Conservation (phyloP, 2,888 invertebrate species). For the Morpho helenor region DNA sequence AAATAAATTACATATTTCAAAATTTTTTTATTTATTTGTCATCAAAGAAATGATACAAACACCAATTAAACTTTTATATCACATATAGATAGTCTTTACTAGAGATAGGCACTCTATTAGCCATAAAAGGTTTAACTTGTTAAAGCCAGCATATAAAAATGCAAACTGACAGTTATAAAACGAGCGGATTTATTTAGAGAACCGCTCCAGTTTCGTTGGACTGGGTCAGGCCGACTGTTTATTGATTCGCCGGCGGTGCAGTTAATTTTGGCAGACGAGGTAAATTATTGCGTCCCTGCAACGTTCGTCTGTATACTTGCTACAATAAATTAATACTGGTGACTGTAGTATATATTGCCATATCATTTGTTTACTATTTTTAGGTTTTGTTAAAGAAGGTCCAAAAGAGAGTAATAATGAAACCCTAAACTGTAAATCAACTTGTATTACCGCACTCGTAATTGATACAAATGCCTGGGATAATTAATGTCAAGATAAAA, state of each 20-base stretch:
- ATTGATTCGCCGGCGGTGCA: slow-evolving; percentile 66
- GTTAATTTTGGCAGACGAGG: slow-evolving; percentile 68
- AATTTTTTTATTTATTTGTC: too few species aligned
- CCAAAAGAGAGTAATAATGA: too few species aligned
- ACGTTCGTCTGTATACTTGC: neutral
- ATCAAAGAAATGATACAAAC: too few species aligned
- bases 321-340: slow-evolving; percentile 15
- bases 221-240: slow-evolving; percentile 64
- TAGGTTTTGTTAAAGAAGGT: too few species aligned
- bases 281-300: slow-evolving; percentile 14
- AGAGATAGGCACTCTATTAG: slow-evolving; percentile 9
- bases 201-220: slow-evolving; percentile 62
- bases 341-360: too few species aligned
- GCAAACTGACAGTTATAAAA: slow-evolving; percentile 56
- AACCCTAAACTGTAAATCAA: too few species aligned
- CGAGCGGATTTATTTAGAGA: slow-evolving; percentile 64
- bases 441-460: too few species aligned
- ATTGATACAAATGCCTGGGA: too few species aligned
- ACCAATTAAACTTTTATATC: too few species aligned
- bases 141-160: slow-evolving; percentile 40
- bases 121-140: slow-evolving; percentile 52
- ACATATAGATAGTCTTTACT: slow-evolving; percentile 3
- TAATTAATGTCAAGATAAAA: too few species aligned
- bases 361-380: too few species aligned
- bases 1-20: too few species aligned